Percentiles rank a stretch among this genome's conserved stretches.
These are phyloP conservation scores for Calonectris borealis DNA, from an alignment of 2,113 vertebrate species.

Conservation along the genomic window DNA sequence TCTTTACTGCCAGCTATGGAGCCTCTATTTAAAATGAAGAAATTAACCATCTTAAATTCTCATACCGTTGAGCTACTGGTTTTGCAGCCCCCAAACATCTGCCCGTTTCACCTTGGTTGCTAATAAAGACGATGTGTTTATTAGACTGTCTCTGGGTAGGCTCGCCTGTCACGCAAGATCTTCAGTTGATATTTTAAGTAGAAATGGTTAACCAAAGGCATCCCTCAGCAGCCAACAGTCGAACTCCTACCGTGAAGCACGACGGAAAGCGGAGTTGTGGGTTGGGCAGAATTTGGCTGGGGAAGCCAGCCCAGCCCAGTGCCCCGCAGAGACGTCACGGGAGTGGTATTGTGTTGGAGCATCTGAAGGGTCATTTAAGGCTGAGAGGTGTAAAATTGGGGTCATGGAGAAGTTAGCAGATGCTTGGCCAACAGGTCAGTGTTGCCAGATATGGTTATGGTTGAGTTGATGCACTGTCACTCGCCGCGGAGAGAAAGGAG, in stretches of 20 bases:
- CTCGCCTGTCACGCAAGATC: no score
- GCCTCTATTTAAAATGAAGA: not conserved
- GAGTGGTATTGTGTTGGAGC: no score
- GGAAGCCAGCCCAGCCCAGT: not conserved
- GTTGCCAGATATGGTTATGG: not conserved
- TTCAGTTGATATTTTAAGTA: not conserved
- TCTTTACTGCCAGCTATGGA: not conserved
- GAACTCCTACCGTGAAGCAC: not conserved
- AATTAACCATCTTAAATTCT: not conserved
- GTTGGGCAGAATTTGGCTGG: not conserved
- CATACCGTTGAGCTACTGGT: not conserved
- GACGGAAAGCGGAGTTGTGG: not conserved
- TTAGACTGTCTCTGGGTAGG: no score
- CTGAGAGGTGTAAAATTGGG: not conserved
- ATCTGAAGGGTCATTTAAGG: not conserved
- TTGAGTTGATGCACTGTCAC: not conserved
- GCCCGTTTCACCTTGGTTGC: no score
- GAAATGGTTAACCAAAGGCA: not conserved
- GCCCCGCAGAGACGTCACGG: rapidly evolving
- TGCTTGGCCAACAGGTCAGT: not conserved
- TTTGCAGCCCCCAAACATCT: not conserved
- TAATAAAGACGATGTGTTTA: not conserved
- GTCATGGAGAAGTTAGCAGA: not conserved
- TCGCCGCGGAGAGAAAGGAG: not conserved
- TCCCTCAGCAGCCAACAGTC: not conserved